Conservation (phyloP, 2,888 invertebrate species). For the Caenorhabditis wallacei region DNA sequence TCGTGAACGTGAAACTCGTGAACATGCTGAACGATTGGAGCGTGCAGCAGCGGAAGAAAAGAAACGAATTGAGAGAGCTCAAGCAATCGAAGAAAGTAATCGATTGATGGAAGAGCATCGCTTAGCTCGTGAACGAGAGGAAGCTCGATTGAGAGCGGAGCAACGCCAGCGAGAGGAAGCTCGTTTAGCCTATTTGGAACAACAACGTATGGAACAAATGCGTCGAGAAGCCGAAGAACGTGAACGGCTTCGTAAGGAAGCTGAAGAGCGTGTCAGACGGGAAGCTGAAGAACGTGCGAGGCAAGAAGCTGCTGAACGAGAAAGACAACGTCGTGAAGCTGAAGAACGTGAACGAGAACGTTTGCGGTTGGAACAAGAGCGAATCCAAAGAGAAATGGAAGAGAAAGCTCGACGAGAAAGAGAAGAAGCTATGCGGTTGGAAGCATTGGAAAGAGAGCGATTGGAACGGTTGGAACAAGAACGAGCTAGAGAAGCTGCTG, state of each 20-base stretch:
- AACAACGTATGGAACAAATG: neutral
- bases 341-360: slow-evolving; percentile 89
- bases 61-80: neutral
- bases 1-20: slow-evolving; percentile 90
- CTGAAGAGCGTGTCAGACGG: neutral
- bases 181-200: neutral
- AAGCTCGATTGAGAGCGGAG: neutral
- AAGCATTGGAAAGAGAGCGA: slow-evolving; percentile 8
- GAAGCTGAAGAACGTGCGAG: slow-evolving; percentile 10
- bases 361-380: neutral
- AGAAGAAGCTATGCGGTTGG: neutral
- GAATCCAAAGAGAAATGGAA: slow-evolving; percentile 33
- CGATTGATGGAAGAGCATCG: slow-evolving; percentile 1
- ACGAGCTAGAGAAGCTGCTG: neutral
- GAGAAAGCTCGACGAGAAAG: slow-evolving; percentile 25
- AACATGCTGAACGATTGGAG: slow-evolving; percentile 85
- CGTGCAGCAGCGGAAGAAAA: slow-evolving; percentile 11
- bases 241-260: slow-evolving; percentile 1
- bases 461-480: too few species aligned
- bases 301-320: neutral
- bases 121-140: neutral
- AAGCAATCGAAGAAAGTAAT: slow-evolving; percentile 10
- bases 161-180: slow-evolving; percentile 15
- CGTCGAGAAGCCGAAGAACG: too few species aligned
- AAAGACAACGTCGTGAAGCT: slow-evolving; percentile 89